Evolutionary conservation across 1,140 invertebrate species (phyloP).

Genomic region (Eupeodes corollae): DNA sequence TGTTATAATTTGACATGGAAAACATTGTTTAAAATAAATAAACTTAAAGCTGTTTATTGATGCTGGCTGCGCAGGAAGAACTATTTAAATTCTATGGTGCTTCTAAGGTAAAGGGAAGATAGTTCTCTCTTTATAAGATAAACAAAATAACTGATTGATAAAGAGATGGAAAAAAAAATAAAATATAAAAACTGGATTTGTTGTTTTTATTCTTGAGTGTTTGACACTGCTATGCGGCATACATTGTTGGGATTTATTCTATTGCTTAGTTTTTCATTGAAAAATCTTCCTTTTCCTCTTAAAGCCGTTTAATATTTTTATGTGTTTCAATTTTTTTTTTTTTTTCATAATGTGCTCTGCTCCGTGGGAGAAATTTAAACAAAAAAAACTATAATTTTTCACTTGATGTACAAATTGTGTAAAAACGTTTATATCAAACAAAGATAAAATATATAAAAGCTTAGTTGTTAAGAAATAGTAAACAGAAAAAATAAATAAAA

Average conservation of each 20-base stretch:
- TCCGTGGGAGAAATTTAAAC: neutral
- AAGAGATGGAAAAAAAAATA: neutral
- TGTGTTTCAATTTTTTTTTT: no score
- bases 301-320: no score
- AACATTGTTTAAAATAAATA: no score
- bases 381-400: neutral
- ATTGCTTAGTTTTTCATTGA: neutral
- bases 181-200: neutral
- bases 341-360: constrained; percentile 1
- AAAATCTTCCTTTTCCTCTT: no score
- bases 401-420: neutral
- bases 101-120: no score
- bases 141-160: no score
- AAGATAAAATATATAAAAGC: neutral
- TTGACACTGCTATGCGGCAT: no score
- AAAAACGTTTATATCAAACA: neutral
- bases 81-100: neutral
- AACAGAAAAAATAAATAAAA: neutral
- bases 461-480: neutral
- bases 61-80: neutral
- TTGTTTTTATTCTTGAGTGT: neutral
- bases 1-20: no score
- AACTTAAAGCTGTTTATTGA: no score
- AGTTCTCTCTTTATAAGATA: no score
- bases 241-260: neutral